These are phyloP conservation scores for Streblospio benedicti DNA, from an alignment of 1,140 invertebrate genomes.

Conservation along the genomic window DNA sequence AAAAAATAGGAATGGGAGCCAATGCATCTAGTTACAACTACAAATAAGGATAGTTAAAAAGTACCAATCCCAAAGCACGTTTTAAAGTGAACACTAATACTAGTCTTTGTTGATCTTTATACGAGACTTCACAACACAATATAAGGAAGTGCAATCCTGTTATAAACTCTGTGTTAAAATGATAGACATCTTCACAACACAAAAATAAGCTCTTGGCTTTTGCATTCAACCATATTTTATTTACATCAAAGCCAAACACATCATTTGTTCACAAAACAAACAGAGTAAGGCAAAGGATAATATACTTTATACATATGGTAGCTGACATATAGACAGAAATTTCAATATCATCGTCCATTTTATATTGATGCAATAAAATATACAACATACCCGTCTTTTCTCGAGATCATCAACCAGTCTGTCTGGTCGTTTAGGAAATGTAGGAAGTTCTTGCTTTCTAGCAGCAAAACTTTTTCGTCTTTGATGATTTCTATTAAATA, in stretches of 20 bases:
- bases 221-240: not conserved
- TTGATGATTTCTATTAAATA: too few species aligned
- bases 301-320: not conserved
- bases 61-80: too few species aligned
- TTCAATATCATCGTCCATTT: not conserved
- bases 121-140: too few species aligned
- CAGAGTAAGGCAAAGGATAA: too few species aligned
- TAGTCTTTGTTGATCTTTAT: too few species aligned
- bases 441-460: not conserved
- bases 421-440: conserved; percentile 5
- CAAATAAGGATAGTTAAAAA: too few species aligned
- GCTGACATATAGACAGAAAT: not conserved
- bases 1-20: too few species aligned
- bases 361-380: not conserved
- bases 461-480: not conserved
- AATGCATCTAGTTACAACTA: too few species aligned
- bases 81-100: too few species aligned
- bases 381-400: not conserved
- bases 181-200: too few species aligned
- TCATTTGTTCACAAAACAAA: not conserved
- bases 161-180: too few species aligned
- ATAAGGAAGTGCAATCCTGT: too few species aligned
- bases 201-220: not conserved
- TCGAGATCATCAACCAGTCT: not conserved
- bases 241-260: not conserved